Percentiles rank a stretch among this genome's conserved stretches.
These are phyloP conservation scores for Cebidichthys violaceus DNA, from an alignment of 2,113 vertebrate genomes.

Conservation along the genomic window DNA sequence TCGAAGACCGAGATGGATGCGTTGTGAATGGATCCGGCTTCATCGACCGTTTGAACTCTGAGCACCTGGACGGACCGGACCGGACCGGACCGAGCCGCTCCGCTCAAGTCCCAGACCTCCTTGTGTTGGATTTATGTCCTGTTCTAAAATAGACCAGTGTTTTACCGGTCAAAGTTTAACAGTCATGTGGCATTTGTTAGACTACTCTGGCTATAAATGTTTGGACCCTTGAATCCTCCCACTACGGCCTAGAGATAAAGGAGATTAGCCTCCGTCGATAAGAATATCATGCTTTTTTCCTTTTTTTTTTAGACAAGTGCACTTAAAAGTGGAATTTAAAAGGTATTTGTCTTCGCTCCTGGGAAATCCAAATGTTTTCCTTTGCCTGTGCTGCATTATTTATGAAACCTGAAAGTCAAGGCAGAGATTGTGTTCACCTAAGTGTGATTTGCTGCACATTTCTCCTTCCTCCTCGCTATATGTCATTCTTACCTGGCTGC, in stretches of 20 bases:
- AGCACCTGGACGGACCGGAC: conserved; percentile 1
- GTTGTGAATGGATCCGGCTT: background rate
- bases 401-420: conserved; percentile 75
- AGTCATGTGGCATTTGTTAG: conserved; percentile 35
- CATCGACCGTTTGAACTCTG: conserved; percentile 22
- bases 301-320: conserved; percentile 48
- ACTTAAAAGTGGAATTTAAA: conserved; percentile 77
- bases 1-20: background rate
- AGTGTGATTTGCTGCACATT: conserved; percentile 70
- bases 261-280: background rate
- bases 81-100: background rate
- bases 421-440: conserved; percentile 77
- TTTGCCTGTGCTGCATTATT: conserved; percentile 76
- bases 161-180: conserved; percentile 50
- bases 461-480: conserved; percentile 54
- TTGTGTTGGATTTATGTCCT: conserved; percentile 26
- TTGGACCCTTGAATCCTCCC: background rate
- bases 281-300: conserved; percentile 7
- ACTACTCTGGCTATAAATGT: conserved; percentile 33
- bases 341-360: conserved; percentile 79
- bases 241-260: background rate
- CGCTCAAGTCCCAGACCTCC: conserved; percentile 29
- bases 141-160: conserved; percentile 47
- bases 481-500: conserved; percentile 77
- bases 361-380: conserved; percentile 79